Conservation (phyloP, 1,140 invertebrate genomes). For the Druon quercuslanigerum region DNA sequence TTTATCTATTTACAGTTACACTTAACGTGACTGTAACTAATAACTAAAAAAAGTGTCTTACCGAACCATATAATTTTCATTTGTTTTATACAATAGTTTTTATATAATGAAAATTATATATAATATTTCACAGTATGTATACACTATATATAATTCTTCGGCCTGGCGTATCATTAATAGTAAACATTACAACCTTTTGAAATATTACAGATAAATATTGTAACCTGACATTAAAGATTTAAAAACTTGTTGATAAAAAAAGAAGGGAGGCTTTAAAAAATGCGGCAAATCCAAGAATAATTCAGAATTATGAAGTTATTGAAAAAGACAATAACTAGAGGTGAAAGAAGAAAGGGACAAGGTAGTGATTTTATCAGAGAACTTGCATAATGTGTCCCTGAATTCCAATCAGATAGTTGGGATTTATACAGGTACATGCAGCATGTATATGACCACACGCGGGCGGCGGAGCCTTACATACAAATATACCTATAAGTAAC, state of each 20-base stretch:
- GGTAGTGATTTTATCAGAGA: conserved; percentile 40
- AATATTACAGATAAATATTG: too few relatives aligned
- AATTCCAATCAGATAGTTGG: conserved; percentile 20
- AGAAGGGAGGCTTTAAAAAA: background rate
- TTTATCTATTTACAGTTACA: too few relatives aligned
- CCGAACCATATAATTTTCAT: too few relatives aligned
- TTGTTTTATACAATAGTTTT: too few relatives aligned
- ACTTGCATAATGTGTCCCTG: conserved; percentile 41
- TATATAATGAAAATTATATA: too few relatives aligned
- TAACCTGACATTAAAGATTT: too few relatives aligned
- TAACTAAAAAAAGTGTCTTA: too few relatives aligned
- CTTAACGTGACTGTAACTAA: too few relatives aligned
- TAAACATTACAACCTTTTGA: too few relatives aligned
- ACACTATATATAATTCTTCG: too few relatives aligned
- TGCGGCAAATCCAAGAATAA: background rate
- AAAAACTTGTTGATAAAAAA: background rate
- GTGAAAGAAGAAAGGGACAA: conserved; percentile 9
- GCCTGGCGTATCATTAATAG: too few relatives aligned
- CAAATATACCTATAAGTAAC: conserved; percentile 29
- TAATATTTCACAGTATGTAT: too few relatives aligned
- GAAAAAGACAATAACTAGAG: background rate
- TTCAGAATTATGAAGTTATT: conserved; percentile 1
- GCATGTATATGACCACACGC: conserved; percentile 34
- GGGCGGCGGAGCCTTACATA: background rate
- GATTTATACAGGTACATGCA: conserved; percentile 32